Evolutionary conservation across 2,113 vertebrate genomes (phyloP), one percentile per base, ranked within the genome.

Genomic region (Tyrannus savana): DNA sequence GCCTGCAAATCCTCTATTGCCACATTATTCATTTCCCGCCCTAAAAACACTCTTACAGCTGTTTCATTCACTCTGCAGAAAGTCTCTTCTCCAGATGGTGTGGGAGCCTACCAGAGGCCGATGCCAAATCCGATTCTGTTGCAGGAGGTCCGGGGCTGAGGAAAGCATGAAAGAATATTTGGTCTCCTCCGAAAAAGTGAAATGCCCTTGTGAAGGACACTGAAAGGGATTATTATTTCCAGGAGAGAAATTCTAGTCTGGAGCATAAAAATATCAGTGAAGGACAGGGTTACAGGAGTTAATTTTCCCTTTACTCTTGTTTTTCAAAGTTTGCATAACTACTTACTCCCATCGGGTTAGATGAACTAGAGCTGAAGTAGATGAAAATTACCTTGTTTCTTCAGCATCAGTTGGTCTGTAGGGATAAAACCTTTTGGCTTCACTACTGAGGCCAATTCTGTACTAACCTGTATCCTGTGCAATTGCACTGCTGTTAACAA

Each of bases 61-160:
- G 95, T 73, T 95, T 84, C 83, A 94, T 94, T 96, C 67, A 95
- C 59, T 64, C 78, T 52, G 37, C 68, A 73, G 94, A 93, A 96
- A 95, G 46, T 60, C 84, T 80, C 87, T 90, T 94, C 81, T 92
- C 94, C 96, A 96, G 95, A 97, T 93, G 94, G 87, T 39, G 6
- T 41, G 88, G n/a, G 76, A 87, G 84, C 53, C 79, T 82, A 87
- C 58, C 6, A 0, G 58, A 79, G 69, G 31, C 72, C 13, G 28
- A 67, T 3, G 64, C 85, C 93, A 95, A 87, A 87, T 84, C 49
- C 58, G 68, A 95, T 79, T 80, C 86, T 23, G 0, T 68, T 84
- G 49, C 66, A 67, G 50, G 28, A 94, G 86, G 60, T 79, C 73
- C 62, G 88, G 59, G 44, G 35, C 49, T 6, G 14, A 69, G 46